Conservation (phyloP, 2,797 vertebrate genomes). For the Psittacula derbiana region DNA sequence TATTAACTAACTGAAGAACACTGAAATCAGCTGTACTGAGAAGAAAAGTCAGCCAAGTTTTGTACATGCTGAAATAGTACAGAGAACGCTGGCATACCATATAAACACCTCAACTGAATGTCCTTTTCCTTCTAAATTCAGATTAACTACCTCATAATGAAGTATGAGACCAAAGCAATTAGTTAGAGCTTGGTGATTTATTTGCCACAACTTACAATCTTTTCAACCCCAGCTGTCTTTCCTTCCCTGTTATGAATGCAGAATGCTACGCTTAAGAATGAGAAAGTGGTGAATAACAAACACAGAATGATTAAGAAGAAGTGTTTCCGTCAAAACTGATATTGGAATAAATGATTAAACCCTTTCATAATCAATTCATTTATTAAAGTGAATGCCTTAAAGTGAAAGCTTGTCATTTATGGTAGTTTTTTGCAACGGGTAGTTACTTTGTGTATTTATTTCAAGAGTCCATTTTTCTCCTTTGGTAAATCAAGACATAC, state of each 20-base stretch:
- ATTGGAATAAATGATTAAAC: conserved; percentile 48
- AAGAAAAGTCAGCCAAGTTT: neutral
- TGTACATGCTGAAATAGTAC: neutral
- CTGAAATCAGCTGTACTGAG: neutral
- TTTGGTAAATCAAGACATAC: conserved; percentile 68
- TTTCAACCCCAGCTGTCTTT: conserved; percentile 23
- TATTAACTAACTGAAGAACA: neutral
- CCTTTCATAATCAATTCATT: conserved; percentile 56
- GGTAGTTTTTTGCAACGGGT: conserved; percentile 5
- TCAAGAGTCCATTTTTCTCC: conserved; percentile 35
- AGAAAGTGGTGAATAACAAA: conserved; percentile 47
- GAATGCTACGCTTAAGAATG: neutral
- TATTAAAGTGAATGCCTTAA: conserved; percentile 47
- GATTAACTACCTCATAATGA: neutral
- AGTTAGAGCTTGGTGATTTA: conserved; percentile 1
- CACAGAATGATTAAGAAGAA: conserved; percentile 44
- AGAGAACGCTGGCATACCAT: neutral
- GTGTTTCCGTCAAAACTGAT: conserved; percentile 2
- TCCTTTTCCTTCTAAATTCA: conserved; percentile 14
- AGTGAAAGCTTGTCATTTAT: conserved; percentile 36
- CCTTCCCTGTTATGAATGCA: neutral
- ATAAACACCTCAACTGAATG: neutral
- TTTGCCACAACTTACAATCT: neutral
- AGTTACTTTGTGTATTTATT: conserved; percentile 39
- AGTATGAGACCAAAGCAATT: conserved; percentile 5